Conservation (phyloP, 2,113 vertebrate genomes). For the Gobio gobio region DNA sequence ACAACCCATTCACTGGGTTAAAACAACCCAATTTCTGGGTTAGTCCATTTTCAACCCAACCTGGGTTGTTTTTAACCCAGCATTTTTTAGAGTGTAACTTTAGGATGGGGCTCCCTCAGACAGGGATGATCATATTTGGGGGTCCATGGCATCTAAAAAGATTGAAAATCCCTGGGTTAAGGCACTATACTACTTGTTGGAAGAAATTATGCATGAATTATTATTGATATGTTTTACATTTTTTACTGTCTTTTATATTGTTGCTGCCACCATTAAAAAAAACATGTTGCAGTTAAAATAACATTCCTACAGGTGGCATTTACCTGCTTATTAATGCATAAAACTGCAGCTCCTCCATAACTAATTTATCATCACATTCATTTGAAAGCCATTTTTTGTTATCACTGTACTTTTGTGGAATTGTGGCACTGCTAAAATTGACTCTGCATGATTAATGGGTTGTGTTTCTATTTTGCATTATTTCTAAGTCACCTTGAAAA, state of each 20-base stretch:
- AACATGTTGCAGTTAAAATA: background rate
- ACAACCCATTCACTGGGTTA: too few relatives aligned
- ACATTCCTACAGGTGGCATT: background rate
- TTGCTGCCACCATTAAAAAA: background rate
- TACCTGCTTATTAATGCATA: background rate
- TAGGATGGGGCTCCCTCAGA: too few relatives aligned
- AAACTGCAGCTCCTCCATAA: background rate
- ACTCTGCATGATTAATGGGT: background rate
- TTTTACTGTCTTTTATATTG: background rate
- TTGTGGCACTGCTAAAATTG: background rate
- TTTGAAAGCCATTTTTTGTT: background rate
- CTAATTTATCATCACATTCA: background rate
- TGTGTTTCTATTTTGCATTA: constrained; percentile 1
- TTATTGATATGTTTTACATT: background rate
- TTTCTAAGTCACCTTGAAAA: constrained; percentile 1
- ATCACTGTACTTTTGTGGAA: background rate
- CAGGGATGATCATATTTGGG: too few relatives aligned
- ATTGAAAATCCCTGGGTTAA: background rate
- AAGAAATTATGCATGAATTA: background rate
- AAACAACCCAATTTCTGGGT: too few relatives aligned
- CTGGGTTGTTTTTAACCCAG: too few relatives aligned
- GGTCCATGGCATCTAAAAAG: too few relatives aligned
- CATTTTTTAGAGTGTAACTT: too few relatives aligned
- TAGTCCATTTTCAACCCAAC: too few relatives aligned
- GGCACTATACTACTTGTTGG: background rate